These are phyloP conservation scores for Pangasius sanitwongsei DNA, from an alignment of 2,797 vertebrate species.

Conservation along the genomic window DNA sequence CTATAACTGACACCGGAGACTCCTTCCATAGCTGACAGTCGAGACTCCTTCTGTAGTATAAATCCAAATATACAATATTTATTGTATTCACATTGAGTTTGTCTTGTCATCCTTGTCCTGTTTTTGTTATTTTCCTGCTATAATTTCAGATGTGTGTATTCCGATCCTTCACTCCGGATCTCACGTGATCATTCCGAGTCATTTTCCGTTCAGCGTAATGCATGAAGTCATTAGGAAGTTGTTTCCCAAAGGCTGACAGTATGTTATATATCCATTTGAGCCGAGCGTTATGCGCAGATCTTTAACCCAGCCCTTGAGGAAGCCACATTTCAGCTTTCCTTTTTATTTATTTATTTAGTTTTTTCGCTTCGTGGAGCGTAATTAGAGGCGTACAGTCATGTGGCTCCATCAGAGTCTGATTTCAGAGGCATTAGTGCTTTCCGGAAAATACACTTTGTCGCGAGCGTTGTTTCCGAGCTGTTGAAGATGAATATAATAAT, in stretches of 20 bases:
- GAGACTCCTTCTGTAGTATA: not conserved
- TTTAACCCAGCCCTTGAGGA: slow-evolving; percentile 28
- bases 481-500: not conserved
- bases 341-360: not conserved
- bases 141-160: not conserved
- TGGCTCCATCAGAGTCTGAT: not conserved
- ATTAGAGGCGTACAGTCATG: slow-evolving; percentile 13
- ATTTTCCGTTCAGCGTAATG: not conserved
- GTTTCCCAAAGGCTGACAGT: slow-evolving; percentile 6
- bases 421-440: slow-evolving; percentile 12
- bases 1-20: not conserved
- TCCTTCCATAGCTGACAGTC: not conserved
- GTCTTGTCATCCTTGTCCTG: not conserved
- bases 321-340: not conserved
- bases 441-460: not conserved
- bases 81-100: not conserved
- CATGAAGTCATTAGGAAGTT: slow-evolving; percentile 4
- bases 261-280: not conserved
- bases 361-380: not conserved
- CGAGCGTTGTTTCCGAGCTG: slow-evolving; percentile 2
- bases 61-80: not conserved
- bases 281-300: not conserved
- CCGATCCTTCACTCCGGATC: not conserved
- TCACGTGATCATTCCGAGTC: not conserved
- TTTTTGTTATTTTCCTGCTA: not conserved